Conservation (phyloP, 2,113 vertebrate species). For the Trogon melanurus region DNA sequence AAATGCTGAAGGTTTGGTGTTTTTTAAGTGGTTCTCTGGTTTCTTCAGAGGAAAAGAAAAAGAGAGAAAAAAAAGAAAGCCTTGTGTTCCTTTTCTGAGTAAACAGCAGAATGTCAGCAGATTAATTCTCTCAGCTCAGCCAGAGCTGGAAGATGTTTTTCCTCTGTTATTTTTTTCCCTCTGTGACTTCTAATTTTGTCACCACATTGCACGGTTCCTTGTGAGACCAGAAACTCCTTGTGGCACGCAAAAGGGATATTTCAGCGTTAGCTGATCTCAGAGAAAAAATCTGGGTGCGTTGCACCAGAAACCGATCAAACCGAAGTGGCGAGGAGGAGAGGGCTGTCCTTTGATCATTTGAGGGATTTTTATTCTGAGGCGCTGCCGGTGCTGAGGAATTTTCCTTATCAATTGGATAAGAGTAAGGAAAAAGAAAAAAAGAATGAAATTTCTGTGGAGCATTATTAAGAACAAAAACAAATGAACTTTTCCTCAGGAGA, state of each 20-base stretch:
- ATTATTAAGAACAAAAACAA: background rate
- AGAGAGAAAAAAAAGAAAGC: background rate
- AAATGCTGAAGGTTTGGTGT: conserved; percentile 48
- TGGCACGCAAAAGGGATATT: background rate
- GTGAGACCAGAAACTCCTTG: background rate
- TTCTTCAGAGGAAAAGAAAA: background rate
- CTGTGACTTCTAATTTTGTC: background rate
- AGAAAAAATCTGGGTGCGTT: background rate
- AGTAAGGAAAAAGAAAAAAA: background rate
- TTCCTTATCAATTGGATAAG: background rate
- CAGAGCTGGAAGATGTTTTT: background rate
- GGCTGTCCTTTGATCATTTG: background rate
- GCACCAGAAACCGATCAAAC: background rate
- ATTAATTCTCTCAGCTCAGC: background rate
- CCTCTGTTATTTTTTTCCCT: background rate
- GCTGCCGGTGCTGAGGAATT: background rate
- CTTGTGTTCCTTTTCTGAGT: background rate
- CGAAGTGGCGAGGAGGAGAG: background rate
- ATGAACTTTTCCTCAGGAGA: background rate
- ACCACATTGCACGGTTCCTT: background rate
- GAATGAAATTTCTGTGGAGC: background rate
- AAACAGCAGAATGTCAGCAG: background rate
- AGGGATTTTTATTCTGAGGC: background rate
- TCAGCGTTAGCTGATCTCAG: background rate
- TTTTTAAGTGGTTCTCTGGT: conserved; percentile 27